A percentile compares a stretch with the other conserved stretches of the same genome.
Evolutionary conservation across 2,113 vertebrate species (phyloP).

Genomic region (Laticauda laticaudata): DNA sequence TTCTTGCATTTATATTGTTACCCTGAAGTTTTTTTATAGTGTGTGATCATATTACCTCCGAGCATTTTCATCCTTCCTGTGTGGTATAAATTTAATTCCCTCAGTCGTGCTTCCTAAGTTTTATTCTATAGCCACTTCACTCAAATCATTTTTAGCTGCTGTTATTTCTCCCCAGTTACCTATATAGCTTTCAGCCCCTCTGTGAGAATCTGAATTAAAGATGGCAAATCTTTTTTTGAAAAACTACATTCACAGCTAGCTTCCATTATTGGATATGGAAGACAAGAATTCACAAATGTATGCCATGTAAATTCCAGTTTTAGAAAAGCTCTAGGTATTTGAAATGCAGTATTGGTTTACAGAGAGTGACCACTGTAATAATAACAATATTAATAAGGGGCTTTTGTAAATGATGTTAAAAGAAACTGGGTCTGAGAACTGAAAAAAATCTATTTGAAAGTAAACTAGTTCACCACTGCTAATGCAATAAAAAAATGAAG

Average conservation of each 20-base stretch:
- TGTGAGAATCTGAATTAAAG: constrained; percentile 23
- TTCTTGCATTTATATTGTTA: constrained; percentile 57
- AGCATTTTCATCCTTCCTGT: constrained; percentile 29
- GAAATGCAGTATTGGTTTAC: not conserved
- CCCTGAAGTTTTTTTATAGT: constrained; percentile 51
- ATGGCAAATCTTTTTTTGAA: not conserved
- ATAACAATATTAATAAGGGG: not conserved
- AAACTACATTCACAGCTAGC: not conserved
- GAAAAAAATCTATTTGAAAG: not conserved
- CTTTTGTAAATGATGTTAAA: not conserved
- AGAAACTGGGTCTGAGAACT: not conserved
- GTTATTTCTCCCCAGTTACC: constrained; percentile 41
- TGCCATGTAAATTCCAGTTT: not conserved
- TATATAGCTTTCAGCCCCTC: constrained; percentile 35
- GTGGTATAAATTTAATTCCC: constrained; percentile 46
- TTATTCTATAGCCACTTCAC: constrained; percentile 43
- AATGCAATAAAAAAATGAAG: not conserved
- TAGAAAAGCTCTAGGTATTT: not conserved
- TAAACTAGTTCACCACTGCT: not conserved
- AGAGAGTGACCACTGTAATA: not conserved
- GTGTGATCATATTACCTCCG: not conserved
- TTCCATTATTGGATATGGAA: not conserved
- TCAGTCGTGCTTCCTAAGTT: constrained; percentile 12
- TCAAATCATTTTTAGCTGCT: constrained; percentile 13
- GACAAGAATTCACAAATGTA: not conserved